Conservation (phyloP, 2,113 vertebrate species). For the Amphiprion percula region DNA sequence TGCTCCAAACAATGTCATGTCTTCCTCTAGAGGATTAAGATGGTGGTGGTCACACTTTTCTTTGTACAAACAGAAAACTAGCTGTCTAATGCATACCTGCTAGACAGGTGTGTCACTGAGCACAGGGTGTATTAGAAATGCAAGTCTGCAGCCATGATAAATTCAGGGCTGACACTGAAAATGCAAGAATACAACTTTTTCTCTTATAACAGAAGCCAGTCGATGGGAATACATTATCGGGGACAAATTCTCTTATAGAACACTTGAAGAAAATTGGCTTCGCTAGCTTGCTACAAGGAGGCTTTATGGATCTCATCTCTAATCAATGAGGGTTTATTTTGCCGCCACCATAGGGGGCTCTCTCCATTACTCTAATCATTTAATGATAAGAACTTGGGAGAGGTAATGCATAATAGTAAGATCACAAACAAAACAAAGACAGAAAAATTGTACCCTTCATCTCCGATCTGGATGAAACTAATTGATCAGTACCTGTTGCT, state of each 20-base stretch:
- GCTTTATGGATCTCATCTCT: slow-evolving; percentile 26
- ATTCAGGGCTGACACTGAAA: not conserved
- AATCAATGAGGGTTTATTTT: slow-evolving; percentile 32
- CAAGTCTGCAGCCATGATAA: not conserved
- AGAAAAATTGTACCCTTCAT: not conserved
- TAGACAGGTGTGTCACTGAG: not conserved
- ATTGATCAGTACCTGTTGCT: not conserved
- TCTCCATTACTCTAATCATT: slow-evolving; percentile 33
- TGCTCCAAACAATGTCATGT: slow-evolving; percentile 1
- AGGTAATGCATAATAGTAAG: not conserved
- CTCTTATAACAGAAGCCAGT: slow-evolving; percentile 2
- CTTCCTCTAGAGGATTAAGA: not conserved
- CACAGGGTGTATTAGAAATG: slow-evolving; percentile 1
- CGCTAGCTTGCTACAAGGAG: slow-evolving; percentile 17
- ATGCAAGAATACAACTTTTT: not conserved
- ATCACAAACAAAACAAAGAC: slow-evolving; percentile 26
- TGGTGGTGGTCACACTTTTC: not conserved
- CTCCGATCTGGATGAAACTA: not conserved
- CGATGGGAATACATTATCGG: slow-evolving; percentile 1
- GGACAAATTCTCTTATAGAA: not conserved
- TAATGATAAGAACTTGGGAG: slow-evolving; percentile 2
- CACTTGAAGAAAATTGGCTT: slow-evolving; percentile 11
- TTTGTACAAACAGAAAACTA: not conserved
- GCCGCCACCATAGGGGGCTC: not conserved
- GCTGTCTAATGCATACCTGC: not conserved